phyloP scores from a whole-genome alignment of 2,113 vertebrate genomes.

The Columbina picui region DNA sequence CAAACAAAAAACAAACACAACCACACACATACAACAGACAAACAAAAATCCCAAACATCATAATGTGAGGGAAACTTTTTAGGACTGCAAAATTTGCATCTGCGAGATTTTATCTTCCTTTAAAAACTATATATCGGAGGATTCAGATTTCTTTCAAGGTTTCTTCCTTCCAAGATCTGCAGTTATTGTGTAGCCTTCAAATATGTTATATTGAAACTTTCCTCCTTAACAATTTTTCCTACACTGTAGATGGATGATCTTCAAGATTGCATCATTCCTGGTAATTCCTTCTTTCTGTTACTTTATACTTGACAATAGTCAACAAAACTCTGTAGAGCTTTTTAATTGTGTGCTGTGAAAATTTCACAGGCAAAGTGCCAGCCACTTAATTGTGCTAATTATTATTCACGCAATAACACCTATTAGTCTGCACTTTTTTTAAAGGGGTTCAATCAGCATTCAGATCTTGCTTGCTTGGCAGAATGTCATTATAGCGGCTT shows the following conservation, averaged over 20 bases:
- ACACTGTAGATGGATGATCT: background rate
- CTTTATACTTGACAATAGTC: conserved; percentile 52
- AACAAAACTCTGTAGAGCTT: conserved; percentile 65
- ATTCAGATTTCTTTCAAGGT: background rate
- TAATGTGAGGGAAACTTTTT: background rate
- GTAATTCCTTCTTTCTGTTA: conserved; percentile 52
- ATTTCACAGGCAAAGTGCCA: conserved; percentile 59
- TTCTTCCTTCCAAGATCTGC: background rate
- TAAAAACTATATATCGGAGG: background rate
- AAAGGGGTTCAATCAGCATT: conserved; percentile 76
- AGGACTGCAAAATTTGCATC: background rate
- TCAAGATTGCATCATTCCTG: conserved; percentile 47
- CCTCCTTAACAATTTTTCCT: background rate
- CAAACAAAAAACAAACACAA: no score
- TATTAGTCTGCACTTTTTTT: conserved; percentile 77
- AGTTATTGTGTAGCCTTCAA: background rate
- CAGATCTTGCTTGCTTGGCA: conserved; percentile 78
- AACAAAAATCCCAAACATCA: background rate
- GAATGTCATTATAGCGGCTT: conserved; percentile 75
- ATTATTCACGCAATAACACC: conserved; percentile 79
- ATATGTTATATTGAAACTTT: background rate
- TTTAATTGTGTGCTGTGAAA: conserved; percentile 63
- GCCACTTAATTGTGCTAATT: conserved; percentile 79
- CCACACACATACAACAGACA: no score
- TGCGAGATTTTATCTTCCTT: background rate